Evolutionary conservation across 2,113 vertebrate species (phyloP), one percentile per base, ranked within the genome.

Genomic region (Entelurus aequoreus): DNA sequence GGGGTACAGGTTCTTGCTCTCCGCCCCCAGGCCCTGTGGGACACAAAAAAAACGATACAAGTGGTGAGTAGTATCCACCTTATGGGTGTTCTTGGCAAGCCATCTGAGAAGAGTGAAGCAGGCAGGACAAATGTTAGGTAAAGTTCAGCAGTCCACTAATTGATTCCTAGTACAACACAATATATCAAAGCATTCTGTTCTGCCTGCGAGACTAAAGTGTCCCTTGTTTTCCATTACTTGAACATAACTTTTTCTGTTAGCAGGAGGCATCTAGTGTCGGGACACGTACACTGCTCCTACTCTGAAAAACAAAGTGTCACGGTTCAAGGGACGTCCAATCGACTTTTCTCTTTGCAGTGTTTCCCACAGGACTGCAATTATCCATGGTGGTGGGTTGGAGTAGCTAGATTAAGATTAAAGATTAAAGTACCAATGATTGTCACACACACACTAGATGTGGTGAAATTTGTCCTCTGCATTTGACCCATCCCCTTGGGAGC

Each of bases 1-100:
- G 67, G 93, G 92, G 74, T 99, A 98, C 48, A 99, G 90, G 87
- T 95, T 97, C 88, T 92, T 96, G 86, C 95, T 96, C 75, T 98
- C 94, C 71, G 94, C 91, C 76, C 96, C 95, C 60, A 99, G 87
- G 71, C 96, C 97, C 96, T 99, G 78, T 1, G 28, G 77, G 53
- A 65, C 78, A 37, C 75, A 38, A 80, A 74, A 14, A 71, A 76
- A 84, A n/a, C 8, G 21, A 74, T 36, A 70, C 38, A 50, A 7
- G 57, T 47, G 14, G 36, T 57, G 36, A 16, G 50, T 15, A n/a
- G 44, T 58, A 68, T 65, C 37, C 47, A 37, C n/a, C 54, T 62
- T 58, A 62, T 50, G 16, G 12, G 8, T 35, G 67, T 61, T 64
- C 21, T 38, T 42, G 6, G 7, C 48, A 48, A 35, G 63, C 44